These are phyloP conservation scores for Orestias chungarensis DNA, from an alignment of 2,797 vertebrate genomes.

Conservation along the genomic window DNA sequence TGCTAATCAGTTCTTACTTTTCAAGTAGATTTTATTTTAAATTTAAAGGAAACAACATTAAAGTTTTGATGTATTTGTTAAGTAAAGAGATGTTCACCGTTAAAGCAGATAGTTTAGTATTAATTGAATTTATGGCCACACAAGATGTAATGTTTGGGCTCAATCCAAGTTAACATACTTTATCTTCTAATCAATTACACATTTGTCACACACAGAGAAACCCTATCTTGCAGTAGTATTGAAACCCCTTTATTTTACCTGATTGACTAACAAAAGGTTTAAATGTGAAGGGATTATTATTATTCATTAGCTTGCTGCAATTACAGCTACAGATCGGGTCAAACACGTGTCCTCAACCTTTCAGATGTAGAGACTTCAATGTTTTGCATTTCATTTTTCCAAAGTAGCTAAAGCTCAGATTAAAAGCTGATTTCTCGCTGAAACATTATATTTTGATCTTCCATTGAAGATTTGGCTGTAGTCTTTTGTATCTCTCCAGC, in stretches of 20 bases:
- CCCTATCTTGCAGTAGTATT: background rate
- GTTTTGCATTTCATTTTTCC: background rate
- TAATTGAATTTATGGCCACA: background rate
- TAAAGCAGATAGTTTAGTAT: background rate
- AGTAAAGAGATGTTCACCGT: no score
- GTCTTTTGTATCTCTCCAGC: no score
- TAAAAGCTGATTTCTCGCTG: no score
- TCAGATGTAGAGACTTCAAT: background rate
- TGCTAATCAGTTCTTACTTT: background rate
- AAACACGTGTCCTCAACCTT: background rate
- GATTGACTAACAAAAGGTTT: background rate
- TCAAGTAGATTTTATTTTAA: background rate
- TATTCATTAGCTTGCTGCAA: background rate
- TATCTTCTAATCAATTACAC: background rate
- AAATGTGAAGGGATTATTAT: background rate
- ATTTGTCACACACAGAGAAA: background rate
- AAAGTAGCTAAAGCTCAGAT: no score
- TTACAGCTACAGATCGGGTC: background rate
- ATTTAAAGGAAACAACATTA: background rate
- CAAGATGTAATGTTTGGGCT: background rate
- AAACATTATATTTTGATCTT: no score
- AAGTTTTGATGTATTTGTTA: no score
- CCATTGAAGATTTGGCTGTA: no score
- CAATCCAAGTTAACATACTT: background rate
- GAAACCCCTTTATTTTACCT: background rate